Evolutionary conservation across 2,113 vertebrate genomes (phyloP), one percentile per base, ranked within the genome.

Genomic region (Xiphias gladius): DNA sequence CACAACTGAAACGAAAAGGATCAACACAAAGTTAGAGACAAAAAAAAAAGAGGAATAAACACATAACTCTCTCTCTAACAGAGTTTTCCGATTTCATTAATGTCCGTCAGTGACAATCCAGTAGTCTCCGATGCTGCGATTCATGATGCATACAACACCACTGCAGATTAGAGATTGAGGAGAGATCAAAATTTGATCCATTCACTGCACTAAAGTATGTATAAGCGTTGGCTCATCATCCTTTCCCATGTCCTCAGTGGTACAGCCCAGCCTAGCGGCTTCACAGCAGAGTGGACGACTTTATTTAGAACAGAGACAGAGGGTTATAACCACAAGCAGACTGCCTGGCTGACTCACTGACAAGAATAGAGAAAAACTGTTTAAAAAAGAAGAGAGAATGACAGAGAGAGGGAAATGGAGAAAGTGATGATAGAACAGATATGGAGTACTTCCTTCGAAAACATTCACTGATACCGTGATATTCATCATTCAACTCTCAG

Each of bases 311-410:
- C 73, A 52, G 50, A 69, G 57, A 66, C 37, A 37, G 62, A 79
- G 83, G 89, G 76, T 77, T 73, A 78, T 14, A 86, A 91, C 92
- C 92, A 90, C 92, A 84, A 76, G 80, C 89, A 92, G 88, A 90
- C 88, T 85, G 82, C 83, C 30, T 1, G 79, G 55, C 83, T 91
- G 92, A 93, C 82, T 93, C 91, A 91, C 80, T 20, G 76, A 77
- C 87, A 19, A 77, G 78, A 90, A 91, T 86, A 90, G 76, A 89
- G 69, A 54, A 79, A 84, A 82, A 74, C n/a, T 0, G 13, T 75
- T 85, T 72, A 63, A 73, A 64, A 66, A 41, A 52, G 74, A 43
- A 59, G 80, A 35, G 11, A 0, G 58, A 61, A 66, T n/a, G 71
- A 76, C 52, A 76, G 61, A 85, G 79, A 55, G 78, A 63, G 75